Percentiles rank a stretch among this genome's conserved stretches.
phyloP scores from a whole-genome alignment of 2,888 invertebrate species.

The Leuctra nigra region DNA sequence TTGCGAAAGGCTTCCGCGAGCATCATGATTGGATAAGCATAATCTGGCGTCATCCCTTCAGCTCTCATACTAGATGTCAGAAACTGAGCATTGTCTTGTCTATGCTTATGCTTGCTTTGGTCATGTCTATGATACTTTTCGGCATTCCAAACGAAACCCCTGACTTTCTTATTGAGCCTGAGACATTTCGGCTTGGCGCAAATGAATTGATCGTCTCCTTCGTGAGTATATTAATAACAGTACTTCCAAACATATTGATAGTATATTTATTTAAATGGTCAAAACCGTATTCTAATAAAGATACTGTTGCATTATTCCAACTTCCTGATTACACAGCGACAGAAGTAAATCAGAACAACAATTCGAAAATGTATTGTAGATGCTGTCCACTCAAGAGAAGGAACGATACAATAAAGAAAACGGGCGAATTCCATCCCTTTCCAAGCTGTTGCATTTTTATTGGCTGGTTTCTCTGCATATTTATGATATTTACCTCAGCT shows the following conservation, averaged over 20 bases:
- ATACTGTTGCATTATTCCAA: too few relatives aligned
- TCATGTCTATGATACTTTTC: constrained; percentile 17
- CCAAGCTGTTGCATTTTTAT: constrained; percentile 2
- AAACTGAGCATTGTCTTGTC: constrained; percentile 7
- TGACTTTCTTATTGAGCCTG: not conserved
- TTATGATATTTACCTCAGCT: not conserved
- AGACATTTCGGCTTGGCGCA: not conserved
- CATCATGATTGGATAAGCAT: not conserved
- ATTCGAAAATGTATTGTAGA: too few relatives aligned
- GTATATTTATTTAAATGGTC: not conserved
- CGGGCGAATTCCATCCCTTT: not conserved
- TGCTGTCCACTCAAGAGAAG: too few relatives aligned
- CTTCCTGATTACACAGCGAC: not conserved
- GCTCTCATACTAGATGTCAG: constrained; percentile 16
- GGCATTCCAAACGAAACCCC: constrained; percentile 5
- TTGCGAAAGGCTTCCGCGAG: not conserved
- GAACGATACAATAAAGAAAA: not conserved
- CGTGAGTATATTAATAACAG: not conserved
- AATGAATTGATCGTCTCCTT: not conserved
- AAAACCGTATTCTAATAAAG: not conserved
- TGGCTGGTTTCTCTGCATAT: constrained; percentile 9
- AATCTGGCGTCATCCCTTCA: not conserved
- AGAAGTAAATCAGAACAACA: not conserved
- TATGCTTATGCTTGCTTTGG: constrained; percentile 12
- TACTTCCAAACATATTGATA: not conserved